phyloP scores from a whole-genome alignment of 2,888 invertebrate genomes.

The Cheilosia urbana region DNA sequence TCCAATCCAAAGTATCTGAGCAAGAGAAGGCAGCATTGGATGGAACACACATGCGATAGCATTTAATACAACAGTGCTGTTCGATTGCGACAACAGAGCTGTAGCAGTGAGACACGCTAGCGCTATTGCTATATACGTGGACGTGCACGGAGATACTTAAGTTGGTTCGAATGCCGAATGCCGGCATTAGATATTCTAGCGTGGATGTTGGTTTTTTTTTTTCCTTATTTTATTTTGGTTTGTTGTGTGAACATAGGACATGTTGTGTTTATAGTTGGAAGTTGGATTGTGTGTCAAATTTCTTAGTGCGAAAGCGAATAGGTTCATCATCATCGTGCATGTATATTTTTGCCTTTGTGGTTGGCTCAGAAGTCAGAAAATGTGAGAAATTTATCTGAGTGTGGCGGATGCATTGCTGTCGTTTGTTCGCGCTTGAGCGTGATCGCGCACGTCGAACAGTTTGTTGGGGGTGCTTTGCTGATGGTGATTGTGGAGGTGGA shows the following conservation, averaged over 20 bases:
- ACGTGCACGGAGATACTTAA: constrained; percentile 29
- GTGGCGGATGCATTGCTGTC: constrained; percentile 31
- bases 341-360: constrained; percentile 44
- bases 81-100: constrained; percentile 65
- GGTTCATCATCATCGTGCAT: constrained; percentile 15
- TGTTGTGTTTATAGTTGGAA: constrained; percentile 73
- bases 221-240: constrained; percentile 37
- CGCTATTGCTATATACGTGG: neutral
- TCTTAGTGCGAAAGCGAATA: constrained; percentile 15
- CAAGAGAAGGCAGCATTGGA: constrained; percentile 1
- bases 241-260: constrained; percentile 32
- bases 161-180: constrained; percentile 47
- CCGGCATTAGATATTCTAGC: constrained; percentile 59
- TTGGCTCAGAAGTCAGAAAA: constrained; percentile 38
- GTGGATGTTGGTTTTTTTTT: constrained; percentile 29
- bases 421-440: constrained; percentile 61
- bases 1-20: constrained; percentile 44
- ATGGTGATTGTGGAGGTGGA: constrained; percentile 25
- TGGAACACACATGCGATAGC: constrained; percentile 36
- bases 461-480: constrained; percentile 29
- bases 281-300: constrained; percentile 44
- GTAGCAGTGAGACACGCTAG: constrained; percentile 16
- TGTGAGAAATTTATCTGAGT: constrained; percentile 38
- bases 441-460: constrained; percentile 59
- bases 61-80: constrained; percentile 64